phyloP scores from a whole-genome alignment of 2,113 vertebrate species.

The Neolamprologus sp. region DNA sequence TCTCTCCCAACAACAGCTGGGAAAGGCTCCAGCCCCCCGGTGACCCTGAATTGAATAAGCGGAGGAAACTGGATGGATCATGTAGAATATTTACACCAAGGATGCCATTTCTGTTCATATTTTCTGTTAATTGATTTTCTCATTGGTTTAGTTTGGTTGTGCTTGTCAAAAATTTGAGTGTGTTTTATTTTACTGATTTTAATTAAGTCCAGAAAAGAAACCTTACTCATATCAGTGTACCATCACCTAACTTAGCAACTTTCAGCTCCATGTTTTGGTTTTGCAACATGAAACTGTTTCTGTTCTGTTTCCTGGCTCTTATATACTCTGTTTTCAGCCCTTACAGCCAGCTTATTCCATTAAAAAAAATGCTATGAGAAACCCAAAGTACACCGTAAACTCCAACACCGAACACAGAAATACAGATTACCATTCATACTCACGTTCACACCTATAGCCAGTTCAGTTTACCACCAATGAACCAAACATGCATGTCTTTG shows the following conservation, averaged over 20 bases:
- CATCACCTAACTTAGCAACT: not conserved
- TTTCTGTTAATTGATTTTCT: not conserved
- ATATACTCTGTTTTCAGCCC: not conserved
- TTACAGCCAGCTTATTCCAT: not conserved
- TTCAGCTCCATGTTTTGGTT: not conserved
- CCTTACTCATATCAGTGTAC: not conserved
- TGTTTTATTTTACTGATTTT: not conserved
- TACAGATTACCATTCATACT: not conserved
- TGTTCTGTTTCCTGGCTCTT: not conserved
- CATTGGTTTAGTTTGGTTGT: not conserved
- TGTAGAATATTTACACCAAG: not conserved
- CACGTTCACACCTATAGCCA: not conserved
- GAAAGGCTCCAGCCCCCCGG: not conserved
- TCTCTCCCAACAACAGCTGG: not conserved
- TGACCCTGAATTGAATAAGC: not conserved
- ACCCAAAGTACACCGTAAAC: not conserved
- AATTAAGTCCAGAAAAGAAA: not conserved
- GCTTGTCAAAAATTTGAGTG: not conserved
- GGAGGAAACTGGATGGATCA: not conserved
- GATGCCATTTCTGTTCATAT: not conserved
- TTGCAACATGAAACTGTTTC: not conserved
- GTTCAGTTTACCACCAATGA: not conserved
- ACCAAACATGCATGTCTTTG: not conserved
- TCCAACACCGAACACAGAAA: not conserved
- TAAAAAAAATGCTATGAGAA: not conserved